Percentiles rank a stretch among this genome's conserved stretches.
phyloP scores from a whole-genome alignment of 2,888 invertebrate genomes.

The Sabellastarte sp. region DNA sequence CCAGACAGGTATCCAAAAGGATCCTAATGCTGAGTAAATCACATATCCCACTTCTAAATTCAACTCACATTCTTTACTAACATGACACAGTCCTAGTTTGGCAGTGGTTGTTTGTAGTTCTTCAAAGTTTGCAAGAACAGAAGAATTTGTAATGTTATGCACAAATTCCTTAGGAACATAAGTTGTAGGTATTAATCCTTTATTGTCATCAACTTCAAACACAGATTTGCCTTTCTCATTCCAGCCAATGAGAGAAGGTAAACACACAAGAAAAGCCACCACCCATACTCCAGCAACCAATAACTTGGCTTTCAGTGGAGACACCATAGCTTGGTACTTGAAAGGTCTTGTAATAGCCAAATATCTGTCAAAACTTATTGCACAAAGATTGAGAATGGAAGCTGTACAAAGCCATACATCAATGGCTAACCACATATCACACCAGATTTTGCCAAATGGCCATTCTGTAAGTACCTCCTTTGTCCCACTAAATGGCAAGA shows the following conservation, averaged over 20 bases:
- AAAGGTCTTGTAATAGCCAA: slow-evolving; percentile 95
- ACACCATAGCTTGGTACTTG: slow-evolving; percentile 85
- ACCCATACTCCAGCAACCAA: slow-evolving; percentile 93
- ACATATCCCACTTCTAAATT: slow-evolving; percentile 74
- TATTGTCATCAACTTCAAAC: neutral
- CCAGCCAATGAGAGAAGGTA: slow-evolving; percentile 94
- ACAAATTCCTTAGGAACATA: too few relatives aligned
- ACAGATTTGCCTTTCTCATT: slow-evolving; percentile 60
- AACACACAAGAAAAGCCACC: slow-evolving; percentile 91
- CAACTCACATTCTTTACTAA: neutral
- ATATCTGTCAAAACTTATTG: slow-evolving; percentile 85
- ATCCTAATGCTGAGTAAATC: slow-evolving; percentile 94
- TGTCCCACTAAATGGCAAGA: slow-evolving; percentile 92
- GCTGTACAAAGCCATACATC: slow-evolving; percentile 99
- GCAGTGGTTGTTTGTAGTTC: neutral
- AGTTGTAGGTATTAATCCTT: neutral
- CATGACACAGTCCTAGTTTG: too few relatives aligned
- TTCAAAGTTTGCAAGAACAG: neutral
- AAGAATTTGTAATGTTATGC: neutral
- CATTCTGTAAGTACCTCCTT: slow-evolving; percentile 72
- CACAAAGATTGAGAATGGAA: slow-evolving; percentile 92
- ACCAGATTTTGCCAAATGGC: slow-evolving; percentile 96
- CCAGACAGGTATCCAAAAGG: slow-evolving; percentile 96
- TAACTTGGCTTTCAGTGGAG: slow-evolving; percentile 78
- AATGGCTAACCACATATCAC: slow-evolving; percentile 92